These are phyloP conservation scores for Acanthosoma haemorrhoidale DNA, from an alignment of 2,888 invertebrate species.

Conservation along the genomic window DNA sequence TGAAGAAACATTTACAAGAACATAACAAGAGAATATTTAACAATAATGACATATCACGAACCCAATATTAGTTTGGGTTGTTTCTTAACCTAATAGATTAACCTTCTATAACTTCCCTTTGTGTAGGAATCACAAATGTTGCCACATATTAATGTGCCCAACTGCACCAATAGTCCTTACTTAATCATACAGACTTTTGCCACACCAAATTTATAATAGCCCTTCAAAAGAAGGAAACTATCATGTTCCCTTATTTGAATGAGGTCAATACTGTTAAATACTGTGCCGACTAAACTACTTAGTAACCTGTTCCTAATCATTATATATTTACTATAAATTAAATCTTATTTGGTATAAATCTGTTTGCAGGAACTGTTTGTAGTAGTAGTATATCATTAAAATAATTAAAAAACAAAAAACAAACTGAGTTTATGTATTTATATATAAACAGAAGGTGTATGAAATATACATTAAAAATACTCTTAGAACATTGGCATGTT, in stretches of 20 bases:
- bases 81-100: slow-evolving; percentile 34
- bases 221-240: slow-evolving; percentile 12
- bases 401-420: slow-evolving; percentile 24
- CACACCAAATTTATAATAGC: slow-evolving; percentile 26
- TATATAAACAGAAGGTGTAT: slow-evolving; percentile 37
- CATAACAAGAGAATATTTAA: slow-evolving; percentile 30
- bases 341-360: slow-evolving; percentile 39
- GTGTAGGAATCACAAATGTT: slow-evolving; percentile 26
- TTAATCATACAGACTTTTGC: slow-evolving; percentile 11
- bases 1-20: slow-evolving; percentile 22
- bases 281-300: slow-evolving; percentile 37
- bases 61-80: slow-evolving; percentile 19
- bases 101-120: slow-evolving; percentile 32
- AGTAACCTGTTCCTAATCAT: slow-evolving; percentile 35
- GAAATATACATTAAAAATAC: slow-evolving; percentile 39
- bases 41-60: slow-evolving; percentile 29
- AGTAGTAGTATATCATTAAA: slow-evolving; percentile 39
- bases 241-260: slow-evolving; percentile 19
- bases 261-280: slow-evolving; percentile 42
- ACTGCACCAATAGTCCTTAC: slow-evolving; percentile 29
- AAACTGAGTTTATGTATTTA: slow-evolving; percentile 32
- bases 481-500: slow-evolving; percentile 42
- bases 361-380: slow-evolving; percentile 42
- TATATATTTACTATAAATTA: slow-evolving; percentile 34
- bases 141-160: slow-evolving; percentile 15